A percentile compares a stretch with the other conserved stretches of the same genome.
Conservation (phyloP, 2,797 vertebrate species). For the Parauchenoglanis ngamensis region DNA sequence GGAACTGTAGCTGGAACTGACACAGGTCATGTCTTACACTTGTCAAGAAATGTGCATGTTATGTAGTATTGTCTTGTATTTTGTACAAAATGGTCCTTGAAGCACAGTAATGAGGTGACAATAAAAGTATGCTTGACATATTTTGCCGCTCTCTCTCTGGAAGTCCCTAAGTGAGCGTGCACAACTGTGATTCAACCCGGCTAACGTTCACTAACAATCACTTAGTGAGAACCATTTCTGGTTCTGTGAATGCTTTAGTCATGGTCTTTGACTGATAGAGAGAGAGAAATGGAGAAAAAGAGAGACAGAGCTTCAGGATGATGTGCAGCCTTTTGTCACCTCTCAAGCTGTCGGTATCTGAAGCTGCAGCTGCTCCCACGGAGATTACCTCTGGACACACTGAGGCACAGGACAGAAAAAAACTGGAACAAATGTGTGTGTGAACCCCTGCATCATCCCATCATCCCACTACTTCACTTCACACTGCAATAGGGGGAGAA, state of each 20-base stretch:
- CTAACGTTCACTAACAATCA: conserved; percentile 15
- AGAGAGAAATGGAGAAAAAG: not conserved
- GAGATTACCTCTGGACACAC: conserved; percentile 44
- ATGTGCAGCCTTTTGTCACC: conserved; percentile 34
- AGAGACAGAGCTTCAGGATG: conserved; percentile 26
- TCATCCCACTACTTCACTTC: conserved; percentile 44
- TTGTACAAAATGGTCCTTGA: not conserved
- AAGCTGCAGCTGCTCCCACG: conserved; percentile 45
- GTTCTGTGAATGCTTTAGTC: conserved; percentile 30
- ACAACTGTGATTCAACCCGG: not conserved
- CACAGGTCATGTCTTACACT: not conserved
- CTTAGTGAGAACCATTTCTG: conserved; percentile 4
- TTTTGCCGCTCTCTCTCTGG: not conserved
- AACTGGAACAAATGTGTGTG: conserved; percentile 54
- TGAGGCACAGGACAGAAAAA: conserved; percentile 29
- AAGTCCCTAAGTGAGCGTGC: not conserved
- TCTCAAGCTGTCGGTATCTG: conserved; percentile 25
- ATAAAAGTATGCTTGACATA: not conserved
- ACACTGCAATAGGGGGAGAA: not conserved
- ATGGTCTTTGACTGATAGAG: conserved; percentile 27
- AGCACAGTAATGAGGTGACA: not conserved
- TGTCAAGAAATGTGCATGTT: not conserved
- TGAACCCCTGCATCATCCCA: conserved; percentile 48
- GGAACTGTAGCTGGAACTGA: not conserved
- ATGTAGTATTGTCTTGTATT: not conserved